Evolutionary conservation across 2,113 vertebrate genomes (phyloP), one percentile per base, ranked within the genome.

Genomic region (Daboia siamensis): DNA sequence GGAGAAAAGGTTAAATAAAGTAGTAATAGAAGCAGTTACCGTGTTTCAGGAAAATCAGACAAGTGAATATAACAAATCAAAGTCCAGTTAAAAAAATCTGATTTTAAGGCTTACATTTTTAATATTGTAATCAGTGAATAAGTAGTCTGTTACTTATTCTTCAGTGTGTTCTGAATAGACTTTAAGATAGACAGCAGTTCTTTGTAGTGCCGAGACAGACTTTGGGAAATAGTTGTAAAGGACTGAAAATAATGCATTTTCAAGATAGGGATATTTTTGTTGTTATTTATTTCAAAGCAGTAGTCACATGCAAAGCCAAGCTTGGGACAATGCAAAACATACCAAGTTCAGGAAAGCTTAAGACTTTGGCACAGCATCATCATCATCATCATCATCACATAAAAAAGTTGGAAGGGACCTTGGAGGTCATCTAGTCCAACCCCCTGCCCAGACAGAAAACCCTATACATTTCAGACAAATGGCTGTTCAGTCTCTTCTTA

Each of bases 171-270:
- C 74, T 44, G 33, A 80, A 39, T 20, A 0, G 98, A 99, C 94
- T 99, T 99, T 96, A 99, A 99, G 96, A 99, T 99, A 96, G 98
- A 98, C 2, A 99, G 96, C 69, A 99, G 97, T 0, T 99, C 99
- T 94, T 99, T 98, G 0, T 98, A 98, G 96, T 99, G 99, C 95
- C 99, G 99, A 0, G 99, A 99, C 90, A 99, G 97, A 96, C 98
- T 99, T 97, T 99, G 99, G 89, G 99, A 98, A 93, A 99, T 98
- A 64, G 98, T 99, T 98, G 80, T 98, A 99, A 33, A 98, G 98
- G 1, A 98, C 98, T 0, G 98, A 80, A 80, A 39, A 39, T 21
- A 33, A 20, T 80, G 17, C 64, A 39, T 39, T 39, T 80, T 80
- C 17, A 80, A 39, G 6, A 80, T 20, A 39, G 6, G 33, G 69